Conservation (phyloP, 2,113 vertebrate species). For the Macroglossus sobrinus region DNA sequence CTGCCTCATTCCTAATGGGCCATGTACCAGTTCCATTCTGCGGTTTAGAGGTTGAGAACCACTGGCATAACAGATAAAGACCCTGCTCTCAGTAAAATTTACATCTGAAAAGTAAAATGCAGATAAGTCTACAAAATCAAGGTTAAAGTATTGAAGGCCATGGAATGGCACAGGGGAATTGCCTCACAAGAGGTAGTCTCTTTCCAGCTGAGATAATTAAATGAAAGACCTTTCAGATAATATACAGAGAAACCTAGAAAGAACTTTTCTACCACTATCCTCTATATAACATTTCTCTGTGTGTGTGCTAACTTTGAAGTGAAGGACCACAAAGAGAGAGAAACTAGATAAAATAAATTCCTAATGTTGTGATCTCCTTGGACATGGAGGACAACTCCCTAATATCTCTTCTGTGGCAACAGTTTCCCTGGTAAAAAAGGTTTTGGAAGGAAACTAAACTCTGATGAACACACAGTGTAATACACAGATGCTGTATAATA, state of each 20-base stretch:
- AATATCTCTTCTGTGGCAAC: background rate
- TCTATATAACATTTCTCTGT: background rate
- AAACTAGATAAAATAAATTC: background rate
- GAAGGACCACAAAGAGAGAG: background rate
- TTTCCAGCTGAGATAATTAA: background rate
- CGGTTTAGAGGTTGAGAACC: too few relatives aligned
- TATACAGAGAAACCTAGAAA: background rate
- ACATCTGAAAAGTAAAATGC: background rate
- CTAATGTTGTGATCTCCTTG: background rate
- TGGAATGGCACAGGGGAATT: background rate
- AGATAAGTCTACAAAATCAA: background rate
- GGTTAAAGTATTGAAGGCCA: background rate
- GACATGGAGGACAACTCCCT: background rate
- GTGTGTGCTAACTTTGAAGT: background rate
- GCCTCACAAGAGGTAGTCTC: background rate
- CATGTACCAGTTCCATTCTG: too few relatives aligned
- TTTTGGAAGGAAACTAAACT: too few relatives aligned
- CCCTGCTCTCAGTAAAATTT: background rate
- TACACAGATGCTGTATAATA: background rate
- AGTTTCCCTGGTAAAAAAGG: background rate
- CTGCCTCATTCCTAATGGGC: too few relatives aligned
- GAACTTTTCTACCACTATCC: background rate
- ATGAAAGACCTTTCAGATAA: background rate
- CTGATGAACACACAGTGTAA: too few relatives aligned
- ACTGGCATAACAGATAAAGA: background rate